Evolutionary conservation across 2,797 vertebrate genomes (phyloP), one percentile per base, ranked within the genome.

Genomic region (Hydrolagus colliei): DNA sequence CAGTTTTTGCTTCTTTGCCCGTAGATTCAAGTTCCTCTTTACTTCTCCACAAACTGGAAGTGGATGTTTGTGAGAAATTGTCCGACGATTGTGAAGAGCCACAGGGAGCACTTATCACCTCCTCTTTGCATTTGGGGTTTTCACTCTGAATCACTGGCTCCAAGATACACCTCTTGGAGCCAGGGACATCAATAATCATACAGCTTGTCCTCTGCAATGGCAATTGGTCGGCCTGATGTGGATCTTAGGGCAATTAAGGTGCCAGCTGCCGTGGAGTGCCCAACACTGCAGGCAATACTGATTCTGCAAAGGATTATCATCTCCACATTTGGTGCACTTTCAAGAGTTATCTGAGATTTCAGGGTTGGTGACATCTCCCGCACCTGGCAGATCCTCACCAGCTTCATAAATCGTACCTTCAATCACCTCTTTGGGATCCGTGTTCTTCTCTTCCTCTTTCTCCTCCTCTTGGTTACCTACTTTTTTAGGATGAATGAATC

Each of bases 221-320:
- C 90, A n/a, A 98, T 96, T 90, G 93, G 91, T 7, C 96, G 95
- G 0, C 96, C 95, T 18, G 97, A 99, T 0, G 97, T 92, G 85
- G 65, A 98, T 93, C 41, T 92, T 95, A 27, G 97, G 95, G 72
- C 96, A 97, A 87, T 97, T 97, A 65, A 95, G 94, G 91, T 97
- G 98, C 97, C 98, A 99, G 92, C 97, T 95, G 86, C 96, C 97
- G 20, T 95, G 95, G 27, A 99, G 90, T 41, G 98, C 97, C 98
- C 98, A 99, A 93, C 98, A 99, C 90, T 96, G 97, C 77, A 97
- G 96, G 87, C 98, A 99, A 93, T 99, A 99, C 86, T 94, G 93
- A 91, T 97, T 97, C 76, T 94, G 92, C 11, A 96, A 96, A 0
- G 95, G 96, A 91, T 99, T 99, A 87, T 94, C 96, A 85, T 97